Conservation (phyloP, 1,140 invertebrate species). For the Brachionus rotundiformis region DNA sequence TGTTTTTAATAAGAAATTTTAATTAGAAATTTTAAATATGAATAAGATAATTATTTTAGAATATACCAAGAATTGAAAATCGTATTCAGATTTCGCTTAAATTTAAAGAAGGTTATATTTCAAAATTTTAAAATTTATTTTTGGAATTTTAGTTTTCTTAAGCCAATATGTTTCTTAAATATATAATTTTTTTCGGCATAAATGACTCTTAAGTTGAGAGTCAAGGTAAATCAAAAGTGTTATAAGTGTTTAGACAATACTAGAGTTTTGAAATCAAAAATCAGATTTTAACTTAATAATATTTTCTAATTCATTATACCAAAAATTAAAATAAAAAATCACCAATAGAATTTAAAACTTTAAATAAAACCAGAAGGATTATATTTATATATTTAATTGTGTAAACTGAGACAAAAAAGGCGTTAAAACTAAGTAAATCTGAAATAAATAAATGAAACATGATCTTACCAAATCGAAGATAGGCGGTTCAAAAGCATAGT, state of each 20-base stretch:
- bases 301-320: too few species aligned
- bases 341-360: too few species aligned
- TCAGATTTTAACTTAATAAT: too few species aligned
- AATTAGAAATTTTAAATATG: neutral
- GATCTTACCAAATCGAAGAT: neutral
- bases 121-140: neutral
- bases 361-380: neutral
- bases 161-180: neutral
- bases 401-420: neutral
- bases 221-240: neutral
- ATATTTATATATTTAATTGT: neutral
- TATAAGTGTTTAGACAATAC: neutral
- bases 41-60: too few species aligned
- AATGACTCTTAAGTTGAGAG: neutral
- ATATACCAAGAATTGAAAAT: too few species aligned
- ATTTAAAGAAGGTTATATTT: too few species aligned
- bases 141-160: neutral
- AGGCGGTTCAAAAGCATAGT: neutral
- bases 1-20: too few species aligned
- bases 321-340: too few species aligned
- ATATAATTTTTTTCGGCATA: neutral
- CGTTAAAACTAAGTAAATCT: neutral
- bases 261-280: too few species aligned
- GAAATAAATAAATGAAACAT: neutral
- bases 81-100: too few species aligned